These are phyloP conservation scores for Ploceus nigricollis DNA, from an alignment of 2,113 vertebrate genomes.

Conservation along the genomic window DNA sequence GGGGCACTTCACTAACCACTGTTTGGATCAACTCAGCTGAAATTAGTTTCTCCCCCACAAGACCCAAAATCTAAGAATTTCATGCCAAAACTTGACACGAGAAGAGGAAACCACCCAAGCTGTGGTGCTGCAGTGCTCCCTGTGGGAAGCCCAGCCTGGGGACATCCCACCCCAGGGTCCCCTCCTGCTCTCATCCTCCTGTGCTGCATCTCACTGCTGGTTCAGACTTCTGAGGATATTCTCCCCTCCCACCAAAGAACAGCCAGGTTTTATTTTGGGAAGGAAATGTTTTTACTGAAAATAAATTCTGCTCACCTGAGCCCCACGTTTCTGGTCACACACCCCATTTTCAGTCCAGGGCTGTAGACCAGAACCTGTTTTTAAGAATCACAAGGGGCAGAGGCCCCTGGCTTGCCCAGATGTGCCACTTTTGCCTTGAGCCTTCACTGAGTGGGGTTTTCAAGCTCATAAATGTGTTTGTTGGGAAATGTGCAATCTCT, in stretches of 20 bases:
- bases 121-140: neutral
- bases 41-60: neutral
- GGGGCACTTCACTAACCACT: neutral
- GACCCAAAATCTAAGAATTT: neutral
- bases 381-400: neutral
- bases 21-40: neutral
- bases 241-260: neutral
- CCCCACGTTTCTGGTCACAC: neutral
- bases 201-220: neutral
- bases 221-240: neutral
- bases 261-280: neutral
- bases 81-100: neutral
- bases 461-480: neutral
- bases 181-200: neutral
- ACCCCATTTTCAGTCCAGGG: neutral
- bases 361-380: neutral
- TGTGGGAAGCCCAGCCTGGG: neutral
- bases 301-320: neutral
- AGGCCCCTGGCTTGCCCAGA: neutral
- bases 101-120: rapidly evolving
- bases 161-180: neutral
- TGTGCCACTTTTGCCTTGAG: neutral
- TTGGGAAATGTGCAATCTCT: neutral
- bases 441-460: neutral
- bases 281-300: neutral